Evolutionary conservation across 2,888 invertebrate genomes (phyloP).

Genomic region (Glaucopsyche alexis): DNA sequence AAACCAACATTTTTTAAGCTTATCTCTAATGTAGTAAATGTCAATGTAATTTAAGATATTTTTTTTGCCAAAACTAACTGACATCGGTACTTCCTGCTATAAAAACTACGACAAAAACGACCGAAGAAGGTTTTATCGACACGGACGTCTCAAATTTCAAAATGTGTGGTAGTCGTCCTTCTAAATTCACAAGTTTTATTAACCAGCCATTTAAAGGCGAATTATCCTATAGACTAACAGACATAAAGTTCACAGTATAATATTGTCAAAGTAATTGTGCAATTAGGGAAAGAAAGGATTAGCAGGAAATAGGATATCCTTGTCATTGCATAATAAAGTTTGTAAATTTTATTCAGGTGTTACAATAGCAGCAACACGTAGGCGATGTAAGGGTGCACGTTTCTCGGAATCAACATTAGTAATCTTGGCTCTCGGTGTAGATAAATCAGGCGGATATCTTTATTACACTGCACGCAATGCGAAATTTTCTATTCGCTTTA

Average conservation of each 20-base stretch:
- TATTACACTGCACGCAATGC: slow-evolving; percentile 33
- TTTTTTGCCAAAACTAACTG: not conserved
- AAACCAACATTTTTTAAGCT: not conserved
- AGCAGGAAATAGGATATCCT: slow-evolving; percentile 40
- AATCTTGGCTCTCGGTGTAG: slow-evolving; percentile 33
- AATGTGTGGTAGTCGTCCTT: not conserved
- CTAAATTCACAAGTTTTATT: not conserved
- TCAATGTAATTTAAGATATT: not conserved
- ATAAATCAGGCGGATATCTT: slow-evolving; percentile 36
- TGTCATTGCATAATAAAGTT: slow-evolving; percentile 30
- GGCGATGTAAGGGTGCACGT: slow-evolving; percentile 30
- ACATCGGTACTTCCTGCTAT: not conserved
- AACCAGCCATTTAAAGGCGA: not conserved
- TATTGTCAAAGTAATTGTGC: not conserved
- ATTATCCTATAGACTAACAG: too few species aligned
- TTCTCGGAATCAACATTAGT: slow-evolving; percentile 34
- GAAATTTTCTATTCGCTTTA: slow-evolving; percentile 14
- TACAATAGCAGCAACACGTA: slow-evolving; percentile 33
- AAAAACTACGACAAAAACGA: not conserved
- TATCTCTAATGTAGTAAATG: not conserved
- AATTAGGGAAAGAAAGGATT: slow-evolving; percentile 23
- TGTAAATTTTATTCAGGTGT: slow-evolving; percentile 21
- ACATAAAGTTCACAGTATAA: too few species aligned
- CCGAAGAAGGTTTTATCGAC: not conserved
- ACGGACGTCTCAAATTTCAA: not conserved